These are phyloP conservation scores for Osedax fenrisi DNA, from an alignment of 2,888 invertebrate genomes.

Conservation along the genomic window DNA sequence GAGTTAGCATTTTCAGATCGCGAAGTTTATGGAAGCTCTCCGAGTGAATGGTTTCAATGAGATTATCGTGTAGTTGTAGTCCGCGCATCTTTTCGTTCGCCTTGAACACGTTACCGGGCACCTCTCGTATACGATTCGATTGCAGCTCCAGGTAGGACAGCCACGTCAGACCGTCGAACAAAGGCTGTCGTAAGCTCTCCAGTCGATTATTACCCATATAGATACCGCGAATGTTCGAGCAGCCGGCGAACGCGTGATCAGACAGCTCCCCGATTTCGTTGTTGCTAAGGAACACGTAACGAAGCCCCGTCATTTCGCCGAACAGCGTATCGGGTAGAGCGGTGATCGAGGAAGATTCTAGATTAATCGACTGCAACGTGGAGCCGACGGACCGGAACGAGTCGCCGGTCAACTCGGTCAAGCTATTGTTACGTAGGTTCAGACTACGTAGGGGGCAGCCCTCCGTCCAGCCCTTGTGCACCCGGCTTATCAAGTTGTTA, in stretches of 20 bases:
- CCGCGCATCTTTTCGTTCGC: not conserved
- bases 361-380: not conserved
- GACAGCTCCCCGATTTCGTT: not conserved
- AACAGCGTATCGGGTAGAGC: not conserved
- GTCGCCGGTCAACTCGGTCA: not conserved
- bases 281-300: not conserved
- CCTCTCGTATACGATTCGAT: not conserved
- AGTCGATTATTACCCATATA: not conserved
- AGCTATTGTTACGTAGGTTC: not conserved
- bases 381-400: not conserved
- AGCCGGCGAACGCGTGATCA: not conserved
- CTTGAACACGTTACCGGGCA: not conserved
- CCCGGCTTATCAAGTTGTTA: not conserved
- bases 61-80: slow-evolving; percentile 1
- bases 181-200: not conserved
- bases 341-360: not conserved
- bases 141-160: not conserved
- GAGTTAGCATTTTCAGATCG: slow-evolving; percentile 8
- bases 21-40: slow-evolving; percentile 6
- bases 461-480: not conserved
- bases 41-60: not conserved
- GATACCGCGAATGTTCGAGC: not conserved
- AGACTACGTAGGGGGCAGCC: not conserved
- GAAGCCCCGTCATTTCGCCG: not conserved
- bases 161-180: not conserved